Base-by-base conservation (phyloP, 2,113 vertebrate species). In the Passer montanus region DNA sequence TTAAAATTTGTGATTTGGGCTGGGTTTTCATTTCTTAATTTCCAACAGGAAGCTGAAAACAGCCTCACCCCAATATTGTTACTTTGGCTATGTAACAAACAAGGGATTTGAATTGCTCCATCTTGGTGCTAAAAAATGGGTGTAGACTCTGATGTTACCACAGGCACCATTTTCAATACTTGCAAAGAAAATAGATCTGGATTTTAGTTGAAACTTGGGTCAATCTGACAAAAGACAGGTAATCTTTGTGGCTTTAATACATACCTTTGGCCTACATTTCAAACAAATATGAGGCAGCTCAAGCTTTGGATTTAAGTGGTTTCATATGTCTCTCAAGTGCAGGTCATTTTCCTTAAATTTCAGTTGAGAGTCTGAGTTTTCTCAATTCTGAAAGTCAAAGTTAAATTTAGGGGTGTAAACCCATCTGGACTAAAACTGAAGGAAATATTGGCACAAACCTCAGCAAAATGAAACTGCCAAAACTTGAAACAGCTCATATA, bases 161-260 rank as follows among this genome's bases (percentile, higher is more conserved):
- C 33, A 64, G 55, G 46, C 64, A 83, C 39, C 35, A 47, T 69
- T 93, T 91, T 49, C 84, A 80, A 15, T 69, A 31, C 60, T 74
- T 59, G 13, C 27, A 47, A 83, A 80, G 82, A 83, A 96, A 93
- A 55, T 3, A 39, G 87, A 59, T 59, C 67, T 80, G 75, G 33
- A 16, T 74, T 96, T 91, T 46, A 90, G 82, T 15, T 84, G 91
- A 95, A 95, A 86, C 47, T 83, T 86, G 13, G 47, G 92, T 93
- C 81, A 94, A 18, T 79, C n/a, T 93, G 93, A 95, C 87, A 95
- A 95, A 93, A 95, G 72, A 74, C 96, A 96, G 93, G 92, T 95
- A 91, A 84, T 67, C n/a, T 93, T 91, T 91, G 90, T 88, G 87
- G 89, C 76, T 94, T 93, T 78, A 44, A 80, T 92, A 37, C 3